Percentiles rank a stretch among this genome's conserved stretches.
These are phyloP conservation scores for Nymphalis urticae DNA, from an alignment of 2,888 invertebrate genomes.

Conservation along the genomic window DNA sequence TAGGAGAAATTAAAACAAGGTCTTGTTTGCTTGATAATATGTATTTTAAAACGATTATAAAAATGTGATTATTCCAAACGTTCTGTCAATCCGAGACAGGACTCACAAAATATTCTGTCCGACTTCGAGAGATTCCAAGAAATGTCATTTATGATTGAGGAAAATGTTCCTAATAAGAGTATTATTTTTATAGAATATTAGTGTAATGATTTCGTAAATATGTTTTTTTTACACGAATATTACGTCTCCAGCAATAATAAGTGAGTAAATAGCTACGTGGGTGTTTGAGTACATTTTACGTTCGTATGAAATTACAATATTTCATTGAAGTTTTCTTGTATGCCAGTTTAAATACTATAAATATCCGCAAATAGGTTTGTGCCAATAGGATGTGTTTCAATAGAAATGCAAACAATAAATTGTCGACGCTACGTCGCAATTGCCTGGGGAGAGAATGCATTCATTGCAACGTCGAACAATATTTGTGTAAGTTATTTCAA, in stretches of 20 bases:
- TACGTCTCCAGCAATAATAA: not conserved
- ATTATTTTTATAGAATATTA: constrained; percentile 4
- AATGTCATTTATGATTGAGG: not conserved
- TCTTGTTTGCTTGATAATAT: too few relatives aligned
- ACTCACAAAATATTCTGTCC: not conserved
- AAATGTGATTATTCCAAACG: too few relatives aligned
- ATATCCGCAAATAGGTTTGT: constrained; percentile 35
- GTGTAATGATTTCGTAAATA: not conserved
- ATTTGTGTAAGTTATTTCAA: constrained; percentile 28
- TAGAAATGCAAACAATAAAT: constrained; percentile 38
- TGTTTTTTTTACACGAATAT: not conserved
- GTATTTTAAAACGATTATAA: too few relatives aligned
- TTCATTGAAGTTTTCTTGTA: constrained; percentile 20
- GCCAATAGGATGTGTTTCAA: constrained; percentile 36
- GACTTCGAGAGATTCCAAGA: not conserved
- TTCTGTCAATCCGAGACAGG: too few relatives aligned
- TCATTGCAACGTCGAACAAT: constrained; percentile 28
- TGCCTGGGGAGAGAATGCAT: constrained; percentile 31
- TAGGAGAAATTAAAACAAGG: too few relatives aligned
- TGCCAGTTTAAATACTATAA: constrained; percentile 30
- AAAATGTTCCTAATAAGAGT: not conserved
- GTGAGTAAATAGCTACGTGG: not conserved
- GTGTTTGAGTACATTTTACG: not conserved
- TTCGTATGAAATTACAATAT: constrained; percentile 4
- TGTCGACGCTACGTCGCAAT: constrained; percentile 33